Base-by-base conservation (phyloP, 2,113 vertebrate species). In the Amblyopsis rosae region DNA sequence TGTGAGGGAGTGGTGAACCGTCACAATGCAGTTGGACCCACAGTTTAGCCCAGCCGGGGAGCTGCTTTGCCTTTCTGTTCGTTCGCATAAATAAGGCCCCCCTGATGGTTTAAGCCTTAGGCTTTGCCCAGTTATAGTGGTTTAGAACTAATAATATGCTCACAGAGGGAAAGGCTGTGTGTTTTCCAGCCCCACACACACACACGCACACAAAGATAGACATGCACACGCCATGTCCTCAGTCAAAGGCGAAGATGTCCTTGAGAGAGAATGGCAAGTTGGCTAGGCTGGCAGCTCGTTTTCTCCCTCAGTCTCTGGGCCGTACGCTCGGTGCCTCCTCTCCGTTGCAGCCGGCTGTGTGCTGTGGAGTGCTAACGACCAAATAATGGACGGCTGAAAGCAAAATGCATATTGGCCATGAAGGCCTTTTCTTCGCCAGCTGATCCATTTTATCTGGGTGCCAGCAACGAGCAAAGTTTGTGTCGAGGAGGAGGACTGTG, bases 91-190 rank as follows among this genome's bases (percentile, higher is more conserved):
- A 61, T 69, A 73, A 79, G 55, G 17, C 62, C 58, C 77, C 77
- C 69, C 67, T 62, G 77, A 71, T 58, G 60, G 57, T 78, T 69
- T 74, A 54, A 76, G 75, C 69, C 50, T 55, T 1, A 64, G 69
- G 70, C 74, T 84, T 83, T 80, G 65, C 64, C 63, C 62, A 65
- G 76, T 79, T 82, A 64, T 81, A 76, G 64, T 73, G 59, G 67
- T 48, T 50, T n/a, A 19, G 19, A 72, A 51, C 76, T 81, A 79
- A 83, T 86, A 86, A 89, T 85, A 86, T 84, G 78, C 69, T 63
- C 32, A 58, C 48, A 76, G 68, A 76, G 62, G 72, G 76, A 54
- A 72, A 73, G 73, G 67, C 67, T 73, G 51, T 10, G 67, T 56
- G 62, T 66, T 67, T 69, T 55, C 77, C 67, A 51, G 50, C 64